Percentiles rank a stretch among this genome's conserved stretches.
Evolutionary conservation across 2,113 vertebrate genomes (phyloP).

Genomic region (Cryptotis parvus): DNA sequence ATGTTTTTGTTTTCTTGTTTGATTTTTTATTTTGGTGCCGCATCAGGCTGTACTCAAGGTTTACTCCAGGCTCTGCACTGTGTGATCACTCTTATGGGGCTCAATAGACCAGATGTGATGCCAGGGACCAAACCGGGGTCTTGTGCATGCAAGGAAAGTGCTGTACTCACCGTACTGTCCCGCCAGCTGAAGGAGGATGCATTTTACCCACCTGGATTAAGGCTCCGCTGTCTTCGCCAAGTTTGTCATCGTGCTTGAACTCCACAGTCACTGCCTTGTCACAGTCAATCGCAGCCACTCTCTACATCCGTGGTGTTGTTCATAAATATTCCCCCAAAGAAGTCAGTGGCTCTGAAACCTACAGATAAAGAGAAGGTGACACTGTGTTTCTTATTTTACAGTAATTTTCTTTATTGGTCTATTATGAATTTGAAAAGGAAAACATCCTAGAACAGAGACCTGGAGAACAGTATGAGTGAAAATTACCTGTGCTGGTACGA

Average conservation of each 20-base stretch:
- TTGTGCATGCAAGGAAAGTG: too few relatives aligned
- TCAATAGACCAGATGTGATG: background rate
- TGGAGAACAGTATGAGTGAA: too few relatives aligned
- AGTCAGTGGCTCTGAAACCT: slow-evolving; percentile 97
- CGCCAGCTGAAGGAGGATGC: background rate
- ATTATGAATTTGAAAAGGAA: background rate
- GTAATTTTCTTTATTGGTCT: background rate
- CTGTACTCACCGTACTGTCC: too few relatives aligned
- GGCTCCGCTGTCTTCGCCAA: slow-evolving; percentile 93
- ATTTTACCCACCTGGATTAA: slow-evolving; percentile 88
- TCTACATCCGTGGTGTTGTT: slow-evolving; percentile 97
- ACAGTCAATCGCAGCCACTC: slow-evolving; percentile 95
- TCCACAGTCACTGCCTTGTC: slow-evolving; percentile 96
- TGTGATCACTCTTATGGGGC: too few relatives aligned
- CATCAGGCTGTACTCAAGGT: too few relatives aligned
- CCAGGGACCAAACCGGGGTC: too few relatives aligned
- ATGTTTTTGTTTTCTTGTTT: too few relatives aligned
- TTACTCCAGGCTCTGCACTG: background rate
- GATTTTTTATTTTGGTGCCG: too few relatives aligned
- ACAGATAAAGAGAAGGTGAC: background rate
- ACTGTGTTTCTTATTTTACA: background rate
- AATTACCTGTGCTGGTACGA: slow-evolving; percentile 95
- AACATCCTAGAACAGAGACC: background rate
- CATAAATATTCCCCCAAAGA: slow-evolving; percentile 95
- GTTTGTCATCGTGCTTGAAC: slow-evolving; percentile 96